Base-by-base conservation (phyloP, 2,113 vertebrate species). In the Nesogale talazaci region DNA sequence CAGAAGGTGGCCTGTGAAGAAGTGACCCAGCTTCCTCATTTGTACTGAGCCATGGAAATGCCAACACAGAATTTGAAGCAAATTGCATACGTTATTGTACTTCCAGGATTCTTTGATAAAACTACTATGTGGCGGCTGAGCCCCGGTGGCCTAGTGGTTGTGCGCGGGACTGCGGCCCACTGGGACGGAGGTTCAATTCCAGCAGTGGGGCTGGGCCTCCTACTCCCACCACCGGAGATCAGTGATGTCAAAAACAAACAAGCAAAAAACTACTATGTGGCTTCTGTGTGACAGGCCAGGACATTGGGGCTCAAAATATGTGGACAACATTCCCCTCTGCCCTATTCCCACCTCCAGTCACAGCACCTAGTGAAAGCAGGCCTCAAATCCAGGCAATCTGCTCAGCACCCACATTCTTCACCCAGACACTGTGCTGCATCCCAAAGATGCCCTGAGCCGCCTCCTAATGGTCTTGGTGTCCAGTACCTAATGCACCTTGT, bases 31-130 rank as follows among this genome's bases (percentile, higher is more conserved):
- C 22, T 23, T 31, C 78, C 4, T 52, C 1, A 29, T 72, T 86
- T 79, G 67, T 84, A 75, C 59, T 76, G 72, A 77, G 6, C 52
- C 36, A 34, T 88, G 36, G 83, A 56, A 63, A 88, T 83, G 29
- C 72, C 31, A 86, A 29, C 17, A 38, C 57, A 63, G 2, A 9
- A 52, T 61, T 2, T 57, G 52, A 75, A 88, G 6, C 75, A 38
- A 12, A 93, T 86, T 74, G 27, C 59, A 17, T 65, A 36, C 72
- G 74, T 86, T 77, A 56, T 52, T 12, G 31, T 95, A 80, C 83
- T 75, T 88, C 80, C n/a, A 67, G 81, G 63, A 59, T 31, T 34
- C 70, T 94, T 88, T 94, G 38, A 69, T 93, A 3, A 14, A 74
- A 17, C 22, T 84, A n/a, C 40, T 67, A 0, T 80, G 72, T n/a